Evolutionary conservation across 2,888 invertebrate species (phyloP), one percentile per base, ranked within the genome.

Genomic region (Dolomedes plantarius): DNA sequence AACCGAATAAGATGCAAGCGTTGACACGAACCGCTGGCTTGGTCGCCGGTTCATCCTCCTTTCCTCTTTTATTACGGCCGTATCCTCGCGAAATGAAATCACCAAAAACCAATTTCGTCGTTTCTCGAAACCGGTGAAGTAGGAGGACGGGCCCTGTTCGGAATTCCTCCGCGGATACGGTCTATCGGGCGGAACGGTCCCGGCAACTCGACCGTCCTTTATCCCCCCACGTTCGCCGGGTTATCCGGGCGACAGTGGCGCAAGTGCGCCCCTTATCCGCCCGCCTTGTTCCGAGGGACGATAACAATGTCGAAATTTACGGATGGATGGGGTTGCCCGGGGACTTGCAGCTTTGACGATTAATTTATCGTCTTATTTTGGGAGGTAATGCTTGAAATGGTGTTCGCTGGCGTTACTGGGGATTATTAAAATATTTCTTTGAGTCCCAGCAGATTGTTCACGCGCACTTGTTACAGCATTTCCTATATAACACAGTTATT

Each of bases 51-150:
- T 73, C 71, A 19, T 29, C 67, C 68, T 39, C 81, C 28, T 56
- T 67, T 31, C 46, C 69, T 82, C 56, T 82, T 85, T 85, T 85
- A 85, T 85, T 85, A 77, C 77, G n/a, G 72, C 50, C 39, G 68
- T 62, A 75, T 75, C 62, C 41, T 28, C 32, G 39, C 62, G 83
- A 77, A 85, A 85, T 85, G 83, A 85, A 85, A 85, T 85, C 83
- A 85, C 77, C 83, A 85, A 85, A 85, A 85, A 85, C 83, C 83
- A 85, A 85, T 85, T 85, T 85, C 83, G 73, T 73, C 83, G 73
- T 80, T 72, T 67, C 73, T n/a, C n/a, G 67, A 65, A 65, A 71
- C 71, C 71, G 76, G 50, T 65, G 82, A 65, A 69, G 76, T 76
- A 82, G 74, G 65, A 23, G 72, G 65, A n/a, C n/a, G n/a, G n/a